phyloP scores from a whole-genome alignment of 1,140 invertebrate species.

The Ceratina australensis region DNA sequence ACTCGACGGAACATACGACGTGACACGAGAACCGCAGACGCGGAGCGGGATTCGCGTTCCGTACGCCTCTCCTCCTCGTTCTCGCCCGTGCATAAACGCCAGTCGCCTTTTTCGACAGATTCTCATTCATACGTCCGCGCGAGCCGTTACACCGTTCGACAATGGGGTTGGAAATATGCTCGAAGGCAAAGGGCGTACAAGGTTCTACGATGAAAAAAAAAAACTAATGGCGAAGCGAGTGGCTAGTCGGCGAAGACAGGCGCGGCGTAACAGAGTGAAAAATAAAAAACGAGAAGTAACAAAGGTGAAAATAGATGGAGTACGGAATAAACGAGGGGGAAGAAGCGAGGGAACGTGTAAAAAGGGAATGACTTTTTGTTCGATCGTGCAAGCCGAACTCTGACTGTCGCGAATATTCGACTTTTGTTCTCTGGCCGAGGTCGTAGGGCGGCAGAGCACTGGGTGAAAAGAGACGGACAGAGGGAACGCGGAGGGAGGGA shows the following conservation, averaged over 20 bases:
- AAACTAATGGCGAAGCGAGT: neutral
- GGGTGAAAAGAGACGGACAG: neutral
- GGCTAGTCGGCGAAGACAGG: neutral
- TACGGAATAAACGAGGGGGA: conserved; percentile 27
- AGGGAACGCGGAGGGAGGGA: neutral
- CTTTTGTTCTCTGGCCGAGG: conserved; percentile 36
- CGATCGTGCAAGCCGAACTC: conserved; percentile 22
- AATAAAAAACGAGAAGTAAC: neutral
- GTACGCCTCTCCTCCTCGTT: neutral
- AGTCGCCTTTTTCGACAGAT: neutral
- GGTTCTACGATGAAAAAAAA: neutral
- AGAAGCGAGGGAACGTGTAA: conserved; percentile 25
- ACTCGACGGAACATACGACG: conserved; percentile 1
- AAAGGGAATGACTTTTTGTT: conserved; percentile 14
- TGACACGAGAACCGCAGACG: neutral
- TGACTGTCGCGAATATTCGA: conserved; percentile 47
- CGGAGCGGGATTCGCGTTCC: neutral
- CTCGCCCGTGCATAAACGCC: conserved; percentile 10
- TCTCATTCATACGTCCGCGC: conserved; percentile 50
- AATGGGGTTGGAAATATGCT: conserved; percentile 56
- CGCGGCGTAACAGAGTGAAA: neutral
- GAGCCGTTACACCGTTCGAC: conserved; percentile 49
- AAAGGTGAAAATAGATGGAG: conserved; percentile 12
- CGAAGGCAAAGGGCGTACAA: conserved; percentile 57
- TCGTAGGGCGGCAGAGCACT: neutral